These are phyloP conservation scores for Halichoerus grypus DNA, from an alignment of 2,113 vertebrate species.

Conservation along the genomic window DNA sequence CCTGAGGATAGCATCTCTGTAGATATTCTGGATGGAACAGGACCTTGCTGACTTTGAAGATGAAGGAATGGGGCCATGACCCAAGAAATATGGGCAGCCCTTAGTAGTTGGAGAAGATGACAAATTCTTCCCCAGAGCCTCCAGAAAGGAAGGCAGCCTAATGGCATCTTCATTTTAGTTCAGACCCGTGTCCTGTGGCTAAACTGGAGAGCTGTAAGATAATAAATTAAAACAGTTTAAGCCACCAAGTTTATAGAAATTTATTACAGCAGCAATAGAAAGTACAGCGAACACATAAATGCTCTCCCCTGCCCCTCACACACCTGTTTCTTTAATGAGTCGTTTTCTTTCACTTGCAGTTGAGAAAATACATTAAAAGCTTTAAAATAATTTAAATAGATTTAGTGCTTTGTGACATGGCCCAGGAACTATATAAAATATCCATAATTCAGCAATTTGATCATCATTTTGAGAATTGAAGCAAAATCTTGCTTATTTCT, in stretches of 20 bases:
- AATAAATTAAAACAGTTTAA: not conserved
- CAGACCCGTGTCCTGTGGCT: not conserved
- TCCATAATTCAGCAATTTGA: not conserved
- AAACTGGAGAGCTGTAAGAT: not conserved
- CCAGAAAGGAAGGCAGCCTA: not conserved
- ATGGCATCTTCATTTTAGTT: not conserved
- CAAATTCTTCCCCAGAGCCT: not conserved
- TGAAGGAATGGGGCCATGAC: not conserved
- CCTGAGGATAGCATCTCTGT: not conserved
- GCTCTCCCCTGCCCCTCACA: accelerated
- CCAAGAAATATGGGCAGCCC: too few relatives aligned
- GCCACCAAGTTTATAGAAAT: not conserved
- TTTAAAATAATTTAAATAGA: not conserved
- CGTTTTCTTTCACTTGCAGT: not conserved
- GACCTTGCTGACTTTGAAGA: not conserved
- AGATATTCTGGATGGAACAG: not conserved
- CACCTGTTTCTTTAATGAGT: not conserved
- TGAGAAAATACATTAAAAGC: not conserved
- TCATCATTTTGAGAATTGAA: not conserved
- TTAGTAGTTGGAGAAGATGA: not conserved
- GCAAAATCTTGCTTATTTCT: not conserved
- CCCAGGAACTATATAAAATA: not conserved
- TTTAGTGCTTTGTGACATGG: not conserved
- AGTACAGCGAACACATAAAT: not conserved
- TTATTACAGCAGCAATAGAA: not conserved